A percentile compares a stretch with the other conserved stretches of the same genome.
phyloP scores from a whole-genome alignment of 2,113 vertebrate genomes.

The Sprattus sprattus region DNA sequence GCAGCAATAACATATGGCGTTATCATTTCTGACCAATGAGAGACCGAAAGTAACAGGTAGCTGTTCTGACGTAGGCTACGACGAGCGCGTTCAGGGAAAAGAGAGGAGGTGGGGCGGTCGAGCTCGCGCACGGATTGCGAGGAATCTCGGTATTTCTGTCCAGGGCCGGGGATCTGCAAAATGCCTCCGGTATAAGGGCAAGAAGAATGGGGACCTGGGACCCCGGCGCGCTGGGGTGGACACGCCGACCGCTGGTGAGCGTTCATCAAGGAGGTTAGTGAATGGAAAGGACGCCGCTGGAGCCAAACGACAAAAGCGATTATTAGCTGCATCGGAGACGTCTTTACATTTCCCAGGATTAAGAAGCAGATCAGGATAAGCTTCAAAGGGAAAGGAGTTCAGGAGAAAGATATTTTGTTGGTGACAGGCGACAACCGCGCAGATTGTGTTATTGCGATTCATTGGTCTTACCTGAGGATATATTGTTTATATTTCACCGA shows the following conservation, averaged over 20 bases:
- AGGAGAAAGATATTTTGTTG: slow-evolving; percentile 15
- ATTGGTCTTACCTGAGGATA: not conserved
- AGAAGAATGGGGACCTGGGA: slow-evolving; percentile 66
- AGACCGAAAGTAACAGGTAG: slow-evolving; percentile 51
- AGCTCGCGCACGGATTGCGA: slow-evolving; percentile 55
- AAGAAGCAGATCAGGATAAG: slow-evolving; percentile 16
- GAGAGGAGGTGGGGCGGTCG: slow-evolving; percentile 47
- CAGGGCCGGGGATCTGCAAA: slow-evolving; percentile 34
- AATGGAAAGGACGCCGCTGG: slow-evolving; percentile 42
- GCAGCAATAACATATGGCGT: slow-evolving; percentile 69
- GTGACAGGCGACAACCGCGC: not conserved
- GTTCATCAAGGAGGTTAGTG: slow-evolving; percentile 56
- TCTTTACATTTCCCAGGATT: slow-evolving; percentile 27
- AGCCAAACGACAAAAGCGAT: not conserved
- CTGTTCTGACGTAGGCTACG: slow-evolving; percentile 60
- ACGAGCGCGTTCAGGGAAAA: slow-evolving; percentile 52
- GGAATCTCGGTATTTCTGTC: slow-evolving; percentile 50
- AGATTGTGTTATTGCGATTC: not conserved
- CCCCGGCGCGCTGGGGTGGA: slow-evolving; percentile 57
- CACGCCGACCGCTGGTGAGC: slow-evolving; percentile 50
- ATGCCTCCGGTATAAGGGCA: slow-evolving; percentile 57
- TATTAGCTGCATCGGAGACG: slow-evolving; percentile 3
- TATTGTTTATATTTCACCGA: not conserved
- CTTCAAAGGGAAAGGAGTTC: not conserved
- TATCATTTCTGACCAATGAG: slow-evolving; percentile 70